phyloP scores from a whole-genome alignment of 2,888 invertebrate species.

The Xylota sylvarum region DNA sequence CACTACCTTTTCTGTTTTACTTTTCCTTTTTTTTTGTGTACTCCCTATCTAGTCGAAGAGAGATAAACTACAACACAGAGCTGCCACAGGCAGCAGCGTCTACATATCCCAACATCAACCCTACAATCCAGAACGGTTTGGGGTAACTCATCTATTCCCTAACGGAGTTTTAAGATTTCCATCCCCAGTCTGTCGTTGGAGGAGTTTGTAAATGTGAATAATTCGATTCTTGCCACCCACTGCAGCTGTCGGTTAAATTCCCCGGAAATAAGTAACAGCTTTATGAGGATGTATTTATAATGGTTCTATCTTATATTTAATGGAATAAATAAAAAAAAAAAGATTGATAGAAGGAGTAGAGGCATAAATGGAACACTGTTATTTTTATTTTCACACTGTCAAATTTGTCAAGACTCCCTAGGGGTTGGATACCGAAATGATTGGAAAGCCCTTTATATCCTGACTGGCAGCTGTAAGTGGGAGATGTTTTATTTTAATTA shows the following conservation, averaged over 20 bases:
- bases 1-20: background rate
- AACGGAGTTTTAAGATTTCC: conserved; percentile 65
- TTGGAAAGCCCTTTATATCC: conserved; percentile 41
- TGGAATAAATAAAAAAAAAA: conserved; percentile 28
- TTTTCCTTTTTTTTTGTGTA: conserved; percentile 25
- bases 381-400: conserved; percentile 41
- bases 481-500: conserved; percentile 34
- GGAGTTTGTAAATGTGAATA: conserved; percentile 65
- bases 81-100: conserved; percentile 41
- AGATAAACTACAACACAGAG: conserved; percentile 33
- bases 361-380: background rate
- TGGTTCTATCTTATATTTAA: conserved; percentile 44
- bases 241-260: conserved; percentile 71
- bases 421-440: conserved; percentile 30
- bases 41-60: background rate
- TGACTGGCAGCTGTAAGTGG: conserved; percentile 7
- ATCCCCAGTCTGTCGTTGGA: conserved; percentile 55
- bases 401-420: conserved; percentile 46
- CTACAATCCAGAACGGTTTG: background rate
- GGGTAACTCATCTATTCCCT: conserved; percentile 64
- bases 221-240: conserved; percentile 67
- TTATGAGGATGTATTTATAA: conserved; percentile 71
- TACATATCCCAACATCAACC: background rate
- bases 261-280: conserved; percentile 73
- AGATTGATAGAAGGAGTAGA: background rate